A percentile compares a stretch with the other conserved stretches of the same genome.
phyloP scores from a whole-genome alignment of 2,113 vertebrate species.

The Nipponia nippon region DNA sequence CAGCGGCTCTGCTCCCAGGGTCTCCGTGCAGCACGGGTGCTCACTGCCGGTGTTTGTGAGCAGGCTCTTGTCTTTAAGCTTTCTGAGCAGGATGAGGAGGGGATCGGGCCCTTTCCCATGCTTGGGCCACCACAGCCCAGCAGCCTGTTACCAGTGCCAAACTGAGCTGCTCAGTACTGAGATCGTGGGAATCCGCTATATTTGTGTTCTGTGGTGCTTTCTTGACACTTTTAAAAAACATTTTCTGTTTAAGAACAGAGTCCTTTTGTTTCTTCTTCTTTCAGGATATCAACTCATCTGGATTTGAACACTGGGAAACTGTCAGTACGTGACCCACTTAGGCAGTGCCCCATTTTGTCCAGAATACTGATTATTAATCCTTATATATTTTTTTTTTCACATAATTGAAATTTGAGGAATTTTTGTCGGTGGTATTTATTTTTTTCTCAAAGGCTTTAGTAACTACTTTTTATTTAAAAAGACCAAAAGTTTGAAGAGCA shows the following conservation, averaged over 20 bases:
- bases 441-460: not conserved
- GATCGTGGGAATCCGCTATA: rapidly evolving
- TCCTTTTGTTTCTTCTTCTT: not conserved
- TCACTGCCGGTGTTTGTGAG: rapidly evolving
- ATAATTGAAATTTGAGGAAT: not conserved
- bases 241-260: not conserved
- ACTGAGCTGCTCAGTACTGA: not conserved
- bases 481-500: not conserved
- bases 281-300: not conserved
- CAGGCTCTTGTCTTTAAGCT: not conserved
- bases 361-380: not conserved
- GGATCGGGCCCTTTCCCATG: not conserved
- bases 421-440: not conserved
- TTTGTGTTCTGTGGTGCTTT: not conserved
- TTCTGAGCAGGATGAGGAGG: not conserved
- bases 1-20: not conserved
- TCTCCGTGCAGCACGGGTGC: not conserved
- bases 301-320: not conserved
- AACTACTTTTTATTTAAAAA: not conserved
- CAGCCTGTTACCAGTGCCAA: not conserved
- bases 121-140: not conserved
- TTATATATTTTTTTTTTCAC: rapidly evolving
- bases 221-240: not conserved
- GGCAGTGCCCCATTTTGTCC: not conserved
- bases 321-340: not conserved